Conservation (phyloP, 2,888 invertebrate genomes). For the Neria commutata region DNA sequence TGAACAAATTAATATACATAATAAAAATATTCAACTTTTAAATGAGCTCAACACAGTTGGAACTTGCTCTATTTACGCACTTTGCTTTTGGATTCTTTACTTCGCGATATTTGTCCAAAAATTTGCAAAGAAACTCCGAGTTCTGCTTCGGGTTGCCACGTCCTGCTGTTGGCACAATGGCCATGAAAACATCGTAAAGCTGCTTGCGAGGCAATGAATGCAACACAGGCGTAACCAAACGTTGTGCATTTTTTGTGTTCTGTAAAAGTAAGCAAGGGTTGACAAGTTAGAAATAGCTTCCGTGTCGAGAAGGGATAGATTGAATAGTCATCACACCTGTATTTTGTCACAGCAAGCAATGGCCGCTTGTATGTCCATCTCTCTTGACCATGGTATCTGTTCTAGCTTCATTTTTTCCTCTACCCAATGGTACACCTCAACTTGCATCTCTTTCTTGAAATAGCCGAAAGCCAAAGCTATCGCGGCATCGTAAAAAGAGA, state of each 20-base stretch:
- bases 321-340: conserved; percentile 19
- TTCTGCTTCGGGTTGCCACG: conserved; percentile 50
- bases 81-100: conserved; percentile 49
- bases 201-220: conserved; percentile 38
- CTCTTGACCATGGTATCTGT: conserved; percentile 33
- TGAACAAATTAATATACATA: not conserved
- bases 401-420: conserved; percentile 37
- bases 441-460: conserved; percentile 45
- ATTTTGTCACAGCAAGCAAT: conserved; percentile 23
- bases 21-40: not conserved
- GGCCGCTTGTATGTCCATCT: conserved; percentile 16
- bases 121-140: conserved; percentile 38
- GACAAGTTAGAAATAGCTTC: too few species aligned
- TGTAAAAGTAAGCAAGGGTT: not conserved
- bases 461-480: conserved; percentile 54
- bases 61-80: conserved; percentile 39
- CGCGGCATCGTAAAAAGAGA: conserved; percentile 51
- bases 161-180: conserved; percentile 53
- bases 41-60: not conserved
- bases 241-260: conserved; percentile 34
- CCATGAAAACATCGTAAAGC: conserved; percentile 54
- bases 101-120: conserved; percentile 49
- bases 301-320: not conserved
- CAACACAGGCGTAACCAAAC: conserved; percentile 43
- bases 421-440: conserved; percentile 45